These are phyloP conservation scores for Pimpla rufipes DNA, from an alignment of 2,888 invertebrate species.

Conservation along the genomic window DNA sequence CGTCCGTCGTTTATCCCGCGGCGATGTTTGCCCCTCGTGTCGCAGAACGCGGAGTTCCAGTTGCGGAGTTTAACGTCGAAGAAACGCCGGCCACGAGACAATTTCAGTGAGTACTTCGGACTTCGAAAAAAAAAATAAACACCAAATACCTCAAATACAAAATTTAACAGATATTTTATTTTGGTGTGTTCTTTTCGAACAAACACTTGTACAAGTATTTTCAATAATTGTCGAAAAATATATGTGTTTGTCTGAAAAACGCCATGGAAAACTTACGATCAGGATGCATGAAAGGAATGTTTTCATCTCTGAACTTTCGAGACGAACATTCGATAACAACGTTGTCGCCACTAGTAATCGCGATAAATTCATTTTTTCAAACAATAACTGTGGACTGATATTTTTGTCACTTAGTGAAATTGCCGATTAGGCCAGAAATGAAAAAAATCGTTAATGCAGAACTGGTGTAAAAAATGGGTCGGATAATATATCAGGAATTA, in stretches of 20 bases:
- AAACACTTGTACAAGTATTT: neutral
- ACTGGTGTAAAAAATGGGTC: neutral
- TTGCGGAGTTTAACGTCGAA: slow-evolving; percentile 91
- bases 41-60: slow-evolving; percentile 90
- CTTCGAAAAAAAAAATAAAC: slow-evolving; percentile 50
- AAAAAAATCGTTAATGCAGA: too few species aligned
- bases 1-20: slow-evolving; percentile 95
- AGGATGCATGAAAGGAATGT: neutral
- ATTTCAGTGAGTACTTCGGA: slow-evolving; percentile 85
- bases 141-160: neutral
- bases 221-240: neutral
- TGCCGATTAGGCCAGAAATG: too few species aligned
- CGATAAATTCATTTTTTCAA: too few species aligned
- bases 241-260: neutral
- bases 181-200: slow-evolving; percentile 6
- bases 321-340: neutral
- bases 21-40: slow-evolving; percentile 94
- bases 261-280: neutral
- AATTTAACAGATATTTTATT: slow-evolving; percentile 20
- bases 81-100: slow-evolving; percentile 86
- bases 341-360: neutral
- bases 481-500: neutral
- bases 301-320: neutral
- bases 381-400: too few species aligned
- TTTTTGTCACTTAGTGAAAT: too few species aligned